Base-by-base conservation (phyloP, 92 coral and sea anemone genomes). In the Bergia puertoricense region DNA sequence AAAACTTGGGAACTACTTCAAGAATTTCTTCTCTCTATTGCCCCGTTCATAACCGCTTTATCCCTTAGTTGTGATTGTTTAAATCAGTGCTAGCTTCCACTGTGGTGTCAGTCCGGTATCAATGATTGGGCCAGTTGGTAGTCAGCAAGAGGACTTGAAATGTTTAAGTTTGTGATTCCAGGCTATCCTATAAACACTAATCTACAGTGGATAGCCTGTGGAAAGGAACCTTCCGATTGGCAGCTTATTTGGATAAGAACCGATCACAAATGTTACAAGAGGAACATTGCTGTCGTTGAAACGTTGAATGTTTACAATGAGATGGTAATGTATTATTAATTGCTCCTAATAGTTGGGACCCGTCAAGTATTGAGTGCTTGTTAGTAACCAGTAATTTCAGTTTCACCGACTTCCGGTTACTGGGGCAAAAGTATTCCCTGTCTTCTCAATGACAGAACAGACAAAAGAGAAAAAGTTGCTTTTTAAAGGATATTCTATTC, bases 281-380 rank as follows among this genome's bases (percentile, higher is more conserved):
- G 72, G 79, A 84, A 69, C n/a, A 48, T n/a, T 15, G 79, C 67
- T 71, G 45, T 69, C 56, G 86, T 45, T 6, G 67, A 80, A 80
- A 80, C 85, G 85, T 80, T 57, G 85, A 80, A 67, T 84, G 87
- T 84, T 45, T 46, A 84, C 56, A 84, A 45, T 84, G 42, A 71
- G 69, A 36, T 23, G 44, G 57, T 77, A 37, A 92, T 92, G 9
- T 51, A 86, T 92, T 72, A 92, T 92, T 86, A 36, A 89, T 51
- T 36, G 2, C 81, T 30, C 66, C 48, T 92, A 81, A 89, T 76
- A 76, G 92, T 90, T 89, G 91, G 92, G 81, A 92, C 85, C 90
- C 77, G 85, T 79, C 83, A 51, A 92, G 85, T 87, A 81, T 79
- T 71, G 39, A 56, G 36, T 36, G 71, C 73, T 80, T 18, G 69